These are phyloP conservation scores for Poeciliopsis presidionis DNA, from an alignment of 2,797 vertebrate species.

Conservation along the genomic window DNA sequence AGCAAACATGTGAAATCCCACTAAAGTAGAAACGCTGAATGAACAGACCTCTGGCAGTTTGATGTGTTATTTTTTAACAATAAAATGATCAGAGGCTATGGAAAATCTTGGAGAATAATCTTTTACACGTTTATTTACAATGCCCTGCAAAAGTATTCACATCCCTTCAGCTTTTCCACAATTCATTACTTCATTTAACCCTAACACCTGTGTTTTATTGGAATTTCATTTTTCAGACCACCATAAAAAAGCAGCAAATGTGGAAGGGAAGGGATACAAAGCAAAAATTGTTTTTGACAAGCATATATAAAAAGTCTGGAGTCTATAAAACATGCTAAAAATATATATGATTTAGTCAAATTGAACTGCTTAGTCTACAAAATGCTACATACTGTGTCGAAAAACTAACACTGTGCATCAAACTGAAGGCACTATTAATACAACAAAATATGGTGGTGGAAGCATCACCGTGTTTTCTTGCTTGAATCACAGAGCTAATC, in stretches of 20 bases:
- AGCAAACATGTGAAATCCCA: conserved; percentile 47
- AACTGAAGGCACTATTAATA: neutral
- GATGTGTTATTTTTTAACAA: neutral
- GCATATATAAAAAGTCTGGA: neutral
- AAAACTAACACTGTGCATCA: neutral
- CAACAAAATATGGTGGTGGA: neutral
- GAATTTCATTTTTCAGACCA: neutral
- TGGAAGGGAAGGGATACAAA: neutral
- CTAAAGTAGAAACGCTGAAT: conserved; percentile 12
- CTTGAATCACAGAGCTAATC: neutral
- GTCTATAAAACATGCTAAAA: neutral
- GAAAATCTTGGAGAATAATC: neutral
- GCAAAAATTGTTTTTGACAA: neutral
- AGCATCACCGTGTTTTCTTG: neutral
- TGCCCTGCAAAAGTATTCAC: neutral
- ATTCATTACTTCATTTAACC: neutral
- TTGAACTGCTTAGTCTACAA: neutral
- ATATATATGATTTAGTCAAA: neutral
- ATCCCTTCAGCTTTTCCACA: neutral
- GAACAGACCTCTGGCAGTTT: neutral
- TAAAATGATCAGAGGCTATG: neutral
- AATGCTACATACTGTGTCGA: neutral
- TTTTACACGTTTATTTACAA: neutral
- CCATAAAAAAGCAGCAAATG: neutral
- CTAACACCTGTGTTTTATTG: neutral